phyloP scores from a whole-genome alignment of 1,140 invertebrate genomes.

The Drosophila carrolli region DNA sequence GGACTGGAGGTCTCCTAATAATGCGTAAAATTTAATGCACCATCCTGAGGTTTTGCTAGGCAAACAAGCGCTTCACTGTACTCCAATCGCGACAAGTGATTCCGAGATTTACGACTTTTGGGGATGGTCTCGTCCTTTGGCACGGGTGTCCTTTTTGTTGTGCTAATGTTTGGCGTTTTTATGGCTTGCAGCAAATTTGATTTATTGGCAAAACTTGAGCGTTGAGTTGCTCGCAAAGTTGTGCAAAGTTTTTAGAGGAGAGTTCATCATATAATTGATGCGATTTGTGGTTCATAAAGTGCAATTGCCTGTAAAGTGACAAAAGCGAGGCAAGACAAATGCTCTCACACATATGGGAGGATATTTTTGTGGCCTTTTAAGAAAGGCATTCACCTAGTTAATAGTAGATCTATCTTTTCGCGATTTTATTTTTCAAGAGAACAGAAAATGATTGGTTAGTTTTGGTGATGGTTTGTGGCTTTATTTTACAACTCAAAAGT shows the following conservation, averaged over 20 bases:
- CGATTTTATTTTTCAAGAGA: neutral
- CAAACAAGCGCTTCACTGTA: slow-evolving; percentile 35
- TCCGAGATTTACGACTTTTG: slow-evolving; percentile 80
- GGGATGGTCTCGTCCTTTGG: slow-evolving; percentile 24
- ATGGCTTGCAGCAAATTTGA: slow-evolving; percentile 79
- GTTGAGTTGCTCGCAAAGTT: slow-evolving; percentile 61
- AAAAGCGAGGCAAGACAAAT: slow-evolving; percentile 14
- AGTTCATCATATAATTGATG: slow-evolving; percentile 81
- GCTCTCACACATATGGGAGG: slow-evolving; percentile 36
- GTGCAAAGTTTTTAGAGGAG: slow-evolving; percentile 46
- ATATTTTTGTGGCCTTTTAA: slow-evolving; percentile 11
- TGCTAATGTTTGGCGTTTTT: slow-evolving; percentile 79
- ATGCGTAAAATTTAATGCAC: slow-evolving; percentile 83
- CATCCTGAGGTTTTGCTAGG: slow-evolving; percentile 41
- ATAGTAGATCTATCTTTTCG: neutral
- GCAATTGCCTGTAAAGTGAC: slow-evolving; percentile 72
- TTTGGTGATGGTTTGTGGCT: no score
- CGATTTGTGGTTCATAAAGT: slow-evolving; percentile 80
- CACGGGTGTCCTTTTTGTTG: slow-evolving; percentile 63
- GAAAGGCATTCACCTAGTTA: neutral
- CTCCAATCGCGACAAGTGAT: slow-evolving; percentile 82
- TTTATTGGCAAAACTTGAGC: slow-evolving; percentile 71
- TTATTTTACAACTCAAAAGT: no score
- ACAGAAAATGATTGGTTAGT: no score
- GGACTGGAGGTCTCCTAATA: slow-evolving; percentile 54